phyloP scores from a whole-genome alignment of 2,888 invertebrate genomes.

The Laspeyria flexula region DNA sequence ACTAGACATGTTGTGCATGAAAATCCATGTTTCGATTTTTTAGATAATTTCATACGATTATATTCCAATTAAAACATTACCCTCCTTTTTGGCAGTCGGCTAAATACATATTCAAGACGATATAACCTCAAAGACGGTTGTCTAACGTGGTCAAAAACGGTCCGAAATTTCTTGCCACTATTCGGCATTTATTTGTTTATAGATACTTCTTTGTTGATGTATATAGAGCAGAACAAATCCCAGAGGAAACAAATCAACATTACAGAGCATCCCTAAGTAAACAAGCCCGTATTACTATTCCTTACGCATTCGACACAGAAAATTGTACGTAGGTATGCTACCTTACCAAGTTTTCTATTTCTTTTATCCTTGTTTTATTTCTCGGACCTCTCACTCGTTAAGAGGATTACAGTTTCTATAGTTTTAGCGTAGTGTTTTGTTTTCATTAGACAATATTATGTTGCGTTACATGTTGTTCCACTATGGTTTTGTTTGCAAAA shows the following conservation, averaged over 20 bases:
- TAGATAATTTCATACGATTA: too few relatives aligned
- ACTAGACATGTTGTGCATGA: too few relatives aligned
- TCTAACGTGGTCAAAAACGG: too few relatives aligned
- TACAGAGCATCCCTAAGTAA: not conserved
- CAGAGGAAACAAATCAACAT: constrained; percentile 2
- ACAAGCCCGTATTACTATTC: constrained; percentile 21
- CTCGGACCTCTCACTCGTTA: not conserved
- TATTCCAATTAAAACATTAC: too few relatives aligned
- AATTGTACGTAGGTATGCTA: constrained; percentile 6
- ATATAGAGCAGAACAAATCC: not conserved
- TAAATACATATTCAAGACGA: too few relatives aligned
- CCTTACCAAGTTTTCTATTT: not conserved
- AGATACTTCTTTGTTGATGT: too few relatives aligned
- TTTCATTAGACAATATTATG: not conserved
- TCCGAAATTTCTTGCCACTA: too few relatives aligned
- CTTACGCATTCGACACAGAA: constrained; percentile 17
- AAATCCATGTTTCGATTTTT: too few relatives aligned
- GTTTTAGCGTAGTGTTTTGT: not conserved
- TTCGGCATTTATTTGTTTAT: too few relatives aligned
- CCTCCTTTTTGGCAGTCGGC: too few relatives aligned
- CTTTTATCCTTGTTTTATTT: not conserved
- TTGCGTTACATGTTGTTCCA: not conserved
- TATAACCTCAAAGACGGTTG: too few relatives aligned
- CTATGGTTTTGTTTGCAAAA: too few relatives aligned
- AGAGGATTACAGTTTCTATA: not conserved